phyloP scores from a whole-genome alignment of 1,140 invertebrate species.

The Apis dorsata region DNA sequence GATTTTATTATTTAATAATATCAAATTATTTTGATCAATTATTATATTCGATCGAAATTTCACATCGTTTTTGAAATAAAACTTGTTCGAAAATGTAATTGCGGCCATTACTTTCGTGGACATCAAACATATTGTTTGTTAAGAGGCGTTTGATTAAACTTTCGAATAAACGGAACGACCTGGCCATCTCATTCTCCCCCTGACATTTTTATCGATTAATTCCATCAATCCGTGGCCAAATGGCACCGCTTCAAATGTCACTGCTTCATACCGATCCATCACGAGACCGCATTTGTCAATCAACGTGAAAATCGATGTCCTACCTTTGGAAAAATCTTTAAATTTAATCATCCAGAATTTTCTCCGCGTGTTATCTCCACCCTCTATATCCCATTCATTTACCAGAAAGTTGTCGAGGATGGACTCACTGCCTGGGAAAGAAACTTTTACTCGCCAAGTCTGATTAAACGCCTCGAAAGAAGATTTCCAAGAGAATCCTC shows the following conservation, averaged over 20 bases:
- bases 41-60: no score
- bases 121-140: not conserved
- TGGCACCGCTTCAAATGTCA: conserved; percentile 14
- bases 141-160: not conserved
- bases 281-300: conserved; percentile 56
- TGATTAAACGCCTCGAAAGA: conserved; percentile 14
- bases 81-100: no score
- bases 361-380: not conserved
- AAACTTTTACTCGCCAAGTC: not conserved
- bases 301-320: conserved; percentile 58
- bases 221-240: conserved; percentile 36
- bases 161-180: no score
- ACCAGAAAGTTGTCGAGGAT: not conserved
- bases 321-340: conserved; percentile 1
- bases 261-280: not conserved
- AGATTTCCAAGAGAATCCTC: not conserved
- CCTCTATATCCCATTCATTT: not conserved
- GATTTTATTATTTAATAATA: no score
- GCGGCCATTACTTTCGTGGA: not conserved
- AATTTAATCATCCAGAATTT: conserved; percentile 21
- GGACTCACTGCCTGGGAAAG: not conserved
- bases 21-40: no score
- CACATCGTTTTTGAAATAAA: no score
- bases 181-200: not conserved
- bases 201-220: conserved; percentile 29